These are phyloP conservation scores for Oreochromis mossambicus DNA, from an alignment of 2,797 vertebrate genomes.

Conservation along the genomic window DNA sequence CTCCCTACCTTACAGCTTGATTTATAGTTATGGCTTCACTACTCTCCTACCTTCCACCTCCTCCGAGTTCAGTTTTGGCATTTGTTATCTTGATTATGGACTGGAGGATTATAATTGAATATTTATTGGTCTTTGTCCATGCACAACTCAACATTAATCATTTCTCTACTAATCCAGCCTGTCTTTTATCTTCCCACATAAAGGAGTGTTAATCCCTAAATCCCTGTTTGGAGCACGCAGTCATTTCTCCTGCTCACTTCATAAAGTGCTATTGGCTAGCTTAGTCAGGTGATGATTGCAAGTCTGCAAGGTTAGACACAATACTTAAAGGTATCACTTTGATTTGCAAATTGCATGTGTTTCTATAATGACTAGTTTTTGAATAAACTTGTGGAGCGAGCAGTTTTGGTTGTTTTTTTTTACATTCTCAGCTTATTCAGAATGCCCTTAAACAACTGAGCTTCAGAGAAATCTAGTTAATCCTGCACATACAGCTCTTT, in stretches of 20 bases:
- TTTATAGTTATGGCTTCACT: conserved; percentile 31
- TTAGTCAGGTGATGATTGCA: conserved; percentile 42
- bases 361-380: neutral
- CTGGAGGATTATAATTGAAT: conserved; percentile 70
- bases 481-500: conserved; percentile 21
- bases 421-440: neutral
- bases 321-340: conserved; percentile 15
- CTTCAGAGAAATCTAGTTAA: conserved; percentile 19
- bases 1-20: conserved; percentile 2
- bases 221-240: conserved; percentile 68
- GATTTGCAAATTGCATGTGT: neutral
- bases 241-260: conserved; percentile 52
- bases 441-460: neutral
- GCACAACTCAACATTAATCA: conserved; percentile 72
- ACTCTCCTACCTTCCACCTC: conserved; percentile 25
- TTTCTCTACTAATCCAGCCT: conserved; percentile 66
- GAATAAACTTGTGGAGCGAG: conserved; percentile 9
- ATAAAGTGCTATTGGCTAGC: conserved; percentile 42
- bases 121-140: conserved; percentile 73
- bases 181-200: conserved; percentile 75
- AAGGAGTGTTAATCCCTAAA: conserved; percentile 73
- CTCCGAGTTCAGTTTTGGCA: conserved; percentile 43
- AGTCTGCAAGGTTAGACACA: conserved; percentile 13
- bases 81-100: conserved; percentile 71
- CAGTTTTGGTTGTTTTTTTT: neutral